A percentile compares a stretch with the other conserved stretches of the same genome.
Conservation (phyloP, 2,113 vertebrate genomes). For the Marcusenius ussheri region DNA sequence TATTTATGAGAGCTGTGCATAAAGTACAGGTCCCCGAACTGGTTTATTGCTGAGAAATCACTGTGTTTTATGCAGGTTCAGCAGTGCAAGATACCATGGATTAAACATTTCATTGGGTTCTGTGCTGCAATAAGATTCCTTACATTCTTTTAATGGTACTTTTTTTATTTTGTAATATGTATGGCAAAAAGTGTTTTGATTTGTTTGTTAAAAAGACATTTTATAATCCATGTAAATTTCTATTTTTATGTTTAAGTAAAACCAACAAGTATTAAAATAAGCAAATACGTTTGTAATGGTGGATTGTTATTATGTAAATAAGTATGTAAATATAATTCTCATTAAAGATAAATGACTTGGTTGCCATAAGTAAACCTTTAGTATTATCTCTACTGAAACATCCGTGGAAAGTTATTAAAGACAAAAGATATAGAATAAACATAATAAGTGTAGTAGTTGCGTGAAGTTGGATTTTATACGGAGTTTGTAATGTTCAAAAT, state of each 20-base stretch:
- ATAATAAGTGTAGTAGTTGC: not conserved
- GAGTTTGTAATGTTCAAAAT: not conserved
- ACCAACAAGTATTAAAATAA: not conserved
- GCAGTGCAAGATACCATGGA: not conserved
- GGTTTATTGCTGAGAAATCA: not conserved
- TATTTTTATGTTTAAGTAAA: not conserved
- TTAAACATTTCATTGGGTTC: not conserved
- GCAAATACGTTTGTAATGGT: not conserved
- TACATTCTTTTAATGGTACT: not conserved
- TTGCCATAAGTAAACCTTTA: not conserved
- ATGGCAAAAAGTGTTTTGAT: not conserved
- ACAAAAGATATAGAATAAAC: not conserved
- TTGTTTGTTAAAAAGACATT: not conserved
- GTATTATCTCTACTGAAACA: not conserved
- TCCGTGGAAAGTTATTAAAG: not conserved
- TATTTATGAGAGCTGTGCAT: not conserved
- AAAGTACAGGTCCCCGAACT: not conserved
- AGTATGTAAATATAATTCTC: not conserved
- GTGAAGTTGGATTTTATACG: not conserved
- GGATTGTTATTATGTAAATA: not conserved
- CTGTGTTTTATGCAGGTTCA: not conserved
- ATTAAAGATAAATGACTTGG: not conserved
- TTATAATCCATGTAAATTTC: not conserved
- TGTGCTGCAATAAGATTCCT: not conserved
- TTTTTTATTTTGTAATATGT: not conserved